Evolutionary conservation across 2,888 invertebrate genomes (phyloP).

Genomic region (Camponotus fellah): DNA sequence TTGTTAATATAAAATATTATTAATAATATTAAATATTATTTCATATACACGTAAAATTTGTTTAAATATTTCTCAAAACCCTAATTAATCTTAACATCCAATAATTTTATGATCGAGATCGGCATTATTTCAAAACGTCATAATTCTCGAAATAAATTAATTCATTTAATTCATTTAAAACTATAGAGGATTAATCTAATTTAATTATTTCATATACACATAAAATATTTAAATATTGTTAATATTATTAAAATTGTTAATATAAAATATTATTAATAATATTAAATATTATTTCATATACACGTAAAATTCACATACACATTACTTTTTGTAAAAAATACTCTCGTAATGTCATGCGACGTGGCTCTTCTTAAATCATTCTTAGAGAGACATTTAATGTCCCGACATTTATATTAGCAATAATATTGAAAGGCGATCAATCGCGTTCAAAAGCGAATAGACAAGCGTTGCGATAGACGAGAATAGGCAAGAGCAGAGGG

Average conservation of each 20-base stretch:
- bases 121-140: background rate
- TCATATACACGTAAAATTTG: no score
- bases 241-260: no score
- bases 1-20: no score
- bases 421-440: slow-evolving; percentile 27
- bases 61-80: background rate
- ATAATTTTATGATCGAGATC: background rate
- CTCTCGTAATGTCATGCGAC: no score
- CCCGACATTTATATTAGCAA: slow-evolving; percentile 15
- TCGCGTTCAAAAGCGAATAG: slow-evolving; percentile 29
- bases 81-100: background rate
- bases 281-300: no score
- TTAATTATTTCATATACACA: background rate
- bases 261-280: no score
- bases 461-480: slow-evolving; percentile 13
- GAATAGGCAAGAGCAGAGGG: background rate
- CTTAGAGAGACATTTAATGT: background rate
- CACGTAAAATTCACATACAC: no score
- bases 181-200: background rate
- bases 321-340: no score
- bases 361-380: background rate
- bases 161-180: background rate
- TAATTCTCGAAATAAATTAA: background rate
- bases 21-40: no score
- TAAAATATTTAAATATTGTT: no score